Evolutionary conservation across 2,888 invertebrate species (phyloP), one percentile per base, ranked within the genome.

Genomic region (Mechanitis mazaeus): DNA sequence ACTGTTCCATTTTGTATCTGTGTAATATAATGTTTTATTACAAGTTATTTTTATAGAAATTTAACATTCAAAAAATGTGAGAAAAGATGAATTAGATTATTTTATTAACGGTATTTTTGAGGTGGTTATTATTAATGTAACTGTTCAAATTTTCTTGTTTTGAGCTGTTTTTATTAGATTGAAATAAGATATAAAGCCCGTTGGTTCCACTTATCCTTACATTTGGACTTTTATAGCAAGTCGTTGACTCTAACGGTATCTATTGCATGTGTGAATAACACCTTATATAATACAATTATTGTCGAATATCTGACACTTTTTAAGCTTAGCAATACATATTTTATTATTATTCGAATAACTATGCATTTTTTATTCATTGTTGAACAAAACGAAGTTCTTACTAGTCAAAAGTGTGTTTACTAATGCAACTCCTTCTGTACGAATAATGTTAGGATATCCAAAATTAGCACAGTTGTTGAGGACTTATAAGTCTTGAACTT

Each of bases 161-260:
- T 7, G 0, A 7, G 6, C 47, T n/a, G 11, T 50, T 31, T 31
- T 9, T 50, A 31, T 31, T 50, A 50, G 50, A 50, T 50, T 50
- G 50, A 31, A 50, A 31, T 50, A 50, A 50, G 50, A 50, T 50
- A 50, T 31, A 50, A 50, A 31, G 31, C 31, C 31, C 54, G 58
- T 58, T 58, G 60, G 45, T 64, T 64, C 60, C 58, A 58, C 58
- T 55, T 60, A 64, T 58, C 62, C 55, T 54, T 45, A 64, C 31
- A 56, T 60, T 59, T 63, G 57, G 57, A 58, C n/a, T 59, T 67
- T 64, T 59, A 68, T 59, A 59, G 57, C 60, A 45, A 66, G 63
- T 64, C 68, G 55, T 58, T 57, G 65, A 68, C 66, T 53, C 63
- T 66, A 68, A 66, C 68, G 65, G 66, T 55, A 45, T 38, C 45